Conservation (phyloP, 2,797 vertebrate genomes). For the Limosa lapponica region DNA sequence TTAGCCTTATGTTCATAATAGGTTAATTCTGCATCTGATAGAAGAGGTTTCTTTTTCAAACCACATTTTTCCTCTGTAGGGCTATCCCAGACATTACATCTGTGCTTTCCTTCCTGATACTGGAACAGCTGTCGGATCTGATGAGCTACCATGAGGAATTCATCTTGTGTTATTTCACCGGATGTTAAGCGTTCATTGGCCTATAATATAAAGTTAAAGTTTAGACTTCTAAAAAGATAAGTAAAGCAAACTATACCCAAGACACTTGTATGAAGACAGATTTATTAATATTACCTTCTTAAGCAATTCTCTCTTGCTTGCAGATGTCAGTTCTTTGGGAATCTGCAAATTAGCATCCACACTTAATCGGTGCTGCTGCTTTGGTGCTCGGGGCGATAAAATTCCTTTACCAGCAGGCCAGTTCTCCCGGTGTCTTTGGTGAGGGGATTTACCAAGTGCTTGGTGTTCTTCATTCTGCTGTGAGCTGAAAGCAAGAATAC, state of each 20-base stretch:
- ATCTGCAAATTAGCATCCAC: constrained; percentile 97
- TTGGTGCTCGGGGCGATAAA: constrained; percentile 84
- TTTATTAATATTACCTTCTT: constrained; percentile 82
- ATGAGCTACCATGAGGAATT: constrained; percentile 94
- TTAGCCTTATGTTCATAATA: constrained; percentile 97
- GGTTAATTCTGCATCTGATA: constrained; percentile 88
- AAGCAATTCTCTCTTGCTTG: constrained; percentile 94
- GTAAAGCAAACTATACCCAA: not conserved
- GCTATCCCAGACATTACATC: constrained; percentile 87
- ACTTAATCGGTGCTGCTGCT: constrained; percentile 92
- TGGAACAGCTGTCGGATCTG: constrained; percentile 96
- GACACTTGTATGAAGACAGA: not conserved
- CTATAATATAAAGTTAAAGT: constrained; percentile 67
- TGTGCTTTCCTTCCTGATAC: constrained; percentile 95
- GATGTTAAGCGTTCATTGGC: constrained; percentile 88
- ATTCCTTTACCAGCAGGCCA: constrained; percentile 85
- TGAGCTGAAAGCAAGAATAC: constrained; percentile 75
- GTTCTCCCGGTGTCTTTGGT: constrained; percentile 86
- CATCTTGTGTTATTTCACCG: constrained; percentile 93
- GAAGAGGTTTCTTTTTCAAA: constrained; percentile 84
- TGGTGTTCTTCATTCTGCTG: constrained; percentile 85
- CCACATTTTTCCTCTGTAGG: constrained; percentile 81
- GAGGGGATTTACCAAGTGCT: constrained; percentile 80
- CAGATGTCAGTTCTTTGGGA: constrained; percentile 91
- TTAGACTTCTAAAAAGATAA: not conserved